Conservation (phyloP, 2,888 invertebrate genomes). For the Petrolisthes manimaculis region DNA sequence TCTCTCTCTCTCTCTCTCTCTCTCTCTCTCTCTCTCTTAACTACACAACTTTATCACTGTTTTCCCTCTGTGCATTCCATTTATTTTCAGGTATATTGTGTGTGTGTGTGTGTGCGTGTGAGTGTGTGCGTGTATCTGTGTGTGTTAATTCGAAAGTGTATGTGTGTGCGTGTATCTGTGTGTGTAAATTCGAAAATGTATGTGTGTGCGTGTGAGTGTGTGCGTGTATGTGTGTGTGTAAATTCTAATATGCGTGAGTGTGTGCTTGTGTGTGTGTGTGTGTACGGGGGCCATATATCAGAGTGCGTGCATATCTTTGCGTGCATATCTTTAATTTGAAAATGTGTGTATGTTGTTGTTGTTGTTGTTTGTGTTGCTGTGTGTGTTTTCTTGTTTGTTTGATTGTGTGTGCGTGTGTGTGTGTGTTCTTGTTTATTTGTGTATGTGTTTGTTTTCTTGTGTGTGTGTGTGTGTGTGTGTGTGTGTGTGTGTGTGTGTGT, state of each 20-base stretch:
- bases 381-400: slow-evolving; percentile 1
- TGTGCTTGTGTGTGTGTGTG: too few species aligned
- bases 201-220: neutral
- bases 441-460: neutral
- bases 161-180: too few species aligned
- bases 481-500: neutral
- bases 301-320: too few species aligned
- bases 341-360: neutral
- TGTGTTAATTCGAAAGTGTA: too few species aligned
- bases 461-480: slow-evolving; percentile 9
- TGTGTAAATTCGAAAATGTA: neutral
- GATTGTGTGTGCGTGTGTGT: slow-evolving; percentile 14
- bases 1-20: neutral
- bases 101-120: too few species aligned
- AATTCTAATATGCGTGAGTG: neutral
- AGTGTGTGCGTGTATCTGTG: too few species aligned
- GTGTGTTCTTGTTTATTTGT: neutral
- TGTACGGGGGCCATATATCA: too few species aligned
- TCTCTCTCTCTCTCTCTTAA: slow-evolving; percentile 9
- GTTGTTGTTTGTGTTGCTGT: neutral
- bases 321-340: neutral
- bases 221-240: neutral
- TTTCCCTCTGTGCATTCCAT: too few species aligned
- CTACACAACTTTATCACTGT: neutral
- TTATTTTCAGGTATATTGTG: too few species aligned